These are phyloP conservation scores for Scaptodrosophila latifasciaeformis DNA, from an alignment of 2,888 invertebrate genomes.

Conservation along the genomic window DNA sequence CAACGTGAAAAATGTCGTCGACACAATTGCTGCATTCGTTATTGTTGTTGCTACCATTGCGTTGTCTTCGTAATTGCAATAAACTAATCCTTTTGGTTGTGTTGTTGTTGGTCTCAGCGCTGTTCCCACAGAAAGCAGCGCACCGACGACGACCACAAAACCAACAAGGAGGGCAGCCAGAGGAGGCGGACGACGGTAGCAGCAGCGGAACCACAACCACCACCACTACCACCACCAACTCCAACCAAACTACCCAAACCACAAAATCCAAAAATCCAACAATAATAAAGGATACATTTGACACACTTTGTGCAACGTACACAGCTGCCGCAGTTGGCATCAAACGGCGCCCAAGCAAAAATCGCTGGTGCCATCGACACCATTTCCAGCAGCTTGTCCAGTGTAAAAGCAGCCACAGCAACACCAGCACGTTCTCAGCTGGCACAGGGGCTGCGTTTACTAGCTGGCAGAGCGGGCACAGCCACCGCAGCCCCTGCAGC, in stretches of 20 bases:
- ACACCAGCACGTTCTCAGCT: slow-evolving; percentile 44
- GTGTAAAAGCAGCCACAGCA: slow-evolving; percentile 34
- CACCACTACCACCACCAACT: slow-evolving; percentile 4
- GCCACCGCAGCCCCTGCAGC: slow-evolving; percentile 63
- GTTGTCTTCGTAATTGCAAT: slow-evolving; percentile 72
- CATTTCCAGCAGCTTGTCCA: slow-evolving; percentile 17
- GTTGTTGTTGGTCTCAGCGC: slow-evolving; percentile 60
- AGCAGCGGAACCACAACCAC: slow-evolving; percentile 16
- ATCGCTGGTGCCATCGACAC: slow-evolving; percentile 17
- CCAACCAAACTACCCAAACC: slow-evolving; percentile 23
- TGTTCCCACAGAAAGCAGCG: slow-evolving; percentile 49
- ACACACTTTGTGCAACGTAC: slow-evolving; percentile 34
- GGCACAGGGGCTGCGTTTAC: slow-evolving; percentile 66
- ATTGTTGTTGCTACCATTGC: slow-evolving; percentile 73
- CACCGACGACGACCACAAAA: slow-evolving; percentile 21
- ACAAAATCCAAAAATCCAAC: slow-evolving; percentile 15
- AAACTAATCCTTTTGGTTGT: slow-evolving; percentile 57
- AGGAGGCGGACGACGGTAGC: slow-evolving; percentile 15
- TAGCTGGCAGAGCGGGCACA: slow-evolving; percentile 68
- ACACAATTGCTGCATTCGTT: slow-evolving; percentile 69
- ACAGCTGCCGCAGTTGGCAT: slow-evolving; percentile 46
- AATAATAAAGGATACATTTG: slow-evolving; percentile 28
- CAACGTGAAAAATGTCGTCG: slow-evolving; percentile 75
- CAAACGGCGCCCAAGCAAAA: slow-evolving; percentile 22
- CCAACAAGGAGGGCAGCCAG: slow-evolving; percentile 27